Evolutionary conservation across 2,113 vertebrate species (phyloP), one percentile per base, ranked within the genome.

Genomic region (Sorex araneus): DNA sequence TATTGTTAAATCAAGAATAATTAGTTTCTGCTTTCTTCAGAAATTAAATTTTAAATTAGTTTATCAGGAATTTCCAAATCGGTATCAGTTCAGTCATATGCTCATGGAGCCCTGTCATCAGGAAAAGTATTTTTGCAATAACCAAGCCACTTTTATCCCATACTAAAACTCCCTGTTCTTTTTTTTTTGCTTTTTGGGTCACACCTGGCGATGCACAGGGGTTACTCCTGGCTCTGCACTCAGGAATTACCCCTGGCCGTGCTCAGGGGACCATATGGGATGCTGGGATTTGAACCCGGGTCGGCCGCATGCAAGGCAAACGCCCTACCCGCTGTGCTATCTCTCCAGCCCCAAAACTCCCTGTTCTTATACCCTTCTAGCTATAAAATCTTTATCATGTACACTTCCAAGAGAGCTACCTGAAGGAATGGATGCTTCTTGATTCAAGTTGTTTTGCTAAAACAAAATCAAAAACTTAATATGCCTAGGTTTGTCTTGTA

Each of bases 401-500:
- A 8, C 63, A 64, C 4, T 64, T 64, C 5, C 63, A 64, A 27
- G 21, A 23, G 8, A 27, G 8, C 63, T 64, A 7, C 27, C 63
- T 64, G 16, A 6, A 28, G 6, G 27, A 28, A 25, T 27, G 63
- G 63, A 64, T 64, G 18, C 27, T 64, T 27, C 23, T 54, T 64
- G 63, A 27, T 64, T 64, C 27, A 64, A 64, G 27, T 64, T 64
- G 23, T 27, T 21, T 74, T 67, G 45, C 30, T 85, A 45, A 80
- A 80, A 74, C 36, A 87, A 76, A 47, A 19, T 57, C 60, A 27
- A 77, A 25, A 43, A 1, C 66, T 66, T 54, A 79, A 66, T 43
- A 73, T 73, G 66, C 74, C 73, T 89, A 32, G 70, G 28, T 79
- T 89, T 84, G 43, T 74, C 75, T 80, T 74, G 66, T 43, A 80